Conservation (phyloP, 2,113 vertebrate species). For the Stomatorhinus ivindoensis region DNA sequence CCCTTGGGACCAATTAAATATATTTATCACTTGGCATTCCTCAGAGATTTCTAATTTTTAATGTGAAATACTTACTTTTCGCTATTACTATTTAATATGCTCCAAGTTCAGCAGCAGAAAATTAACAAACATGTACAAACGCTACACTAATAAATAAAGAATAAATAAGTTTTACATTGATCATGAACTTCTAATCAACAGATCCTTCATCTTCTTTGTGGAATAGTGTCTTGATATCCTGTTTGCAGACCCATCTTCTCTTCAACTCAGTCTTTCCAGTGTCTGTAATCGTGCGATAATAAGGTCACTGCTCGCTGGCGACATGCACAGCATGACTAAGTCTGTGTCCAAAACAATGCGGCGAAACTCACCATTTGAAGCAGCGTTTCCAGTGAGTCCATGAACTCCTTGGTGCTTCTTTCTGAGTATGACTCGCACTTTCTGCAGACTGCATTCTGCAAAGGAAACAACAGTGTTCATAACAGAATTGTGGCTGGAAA, state of each 20-base stretch:
- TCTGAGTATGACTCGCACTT: not conserved
- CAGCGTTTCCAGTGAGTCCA: not conserved
- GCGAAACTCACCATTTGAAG: conserved; percentile 1
- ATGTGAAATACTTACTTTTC: not conserved
- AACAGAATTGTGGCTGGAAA: not conserved
- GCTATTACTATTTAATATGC: not conserved
- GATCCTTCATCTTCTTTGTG: not conserved
- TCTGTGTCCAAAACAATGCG: not conserved
- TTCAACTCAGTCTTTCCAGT: not conserved
- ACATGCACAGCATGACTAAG: not conserved
- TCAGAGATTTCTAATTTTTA: not conserved
- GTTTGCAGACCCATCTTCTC: not conserved
- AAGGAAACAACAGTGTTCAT: not conserved
- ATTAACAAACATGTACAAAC: not conserved
- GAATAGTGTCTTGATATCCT: conserved; percentile 10
- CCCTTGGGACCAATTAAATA: not conserved
- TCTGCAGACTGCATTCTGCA: not conserved
- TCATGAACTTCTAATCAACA: not conserved
- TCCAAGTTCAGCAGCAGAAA: not conserved
- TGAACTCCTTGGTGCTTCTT: not conserved
- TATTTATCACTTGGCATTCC: not conserved
- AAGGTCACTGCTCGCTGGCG: not conserved
- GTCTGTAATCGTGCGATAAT: not conserved
- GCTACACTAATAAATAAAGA: conserved; percentile 4
- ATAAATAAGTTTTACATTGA: not conserved